A percentile compares a stretch with the other conserved stretches of the same genome.
Evolutionary conservation across 2,888 invertebrate genomes (phyloP).

Genomic region (Hofmannophila pseudospretella): DNA sequence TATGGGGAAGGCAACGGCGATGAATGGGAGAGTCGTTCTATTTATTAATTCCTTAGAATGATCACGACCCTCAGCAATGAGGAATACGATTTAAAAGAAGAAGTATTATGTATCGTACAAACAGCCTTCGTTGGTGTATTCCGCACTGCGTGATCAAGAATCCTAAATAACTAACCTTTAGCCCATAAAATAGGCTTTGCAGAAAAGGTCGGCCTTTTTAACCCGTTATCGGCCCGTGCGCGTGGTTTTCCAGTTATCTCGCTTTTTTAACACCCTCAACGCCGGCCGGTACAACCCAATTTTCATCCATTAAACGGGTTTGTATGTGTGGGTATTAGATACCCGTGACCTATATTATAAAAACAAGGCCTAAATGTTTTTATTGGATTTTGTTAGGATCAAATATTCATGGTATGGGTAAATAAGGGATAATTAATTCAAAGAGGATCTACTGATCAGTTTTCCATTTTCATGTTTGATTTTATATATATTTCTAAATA

Average conservation of each 20-base stretch:
- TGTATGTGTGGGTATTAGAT: background rate
- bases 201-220: conserved; percentile 10
- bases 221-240: conserved; percentile 9
- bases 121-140: background rate
- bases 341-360: background rate
- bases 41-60: too few relatives aligned
- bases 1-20: too few relatives aligned
- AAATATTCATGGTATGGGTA: too few relatives aligned
- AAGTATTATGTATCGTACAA: background rate
- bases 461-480: too few relatives aligned
- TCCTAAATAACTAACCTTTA: conserved; percentile 9
- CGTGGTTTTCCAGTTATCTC: conserved; percentile 3
- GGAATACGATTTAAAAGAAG: too few relatives aligned
- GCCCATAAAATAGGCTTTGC: conserved; percentile 12
- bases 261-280: conserved; percentile 7
- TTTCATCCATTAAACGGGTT: conserved; percentile 8
- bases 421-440: too few relatives aligned
- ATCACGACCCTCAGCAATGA: too few relatives aligned
- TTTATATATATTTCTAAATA: too few relatives aligned
- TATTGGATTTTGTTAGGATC: background rate
- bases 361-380: background rate
- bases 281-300: background rate
- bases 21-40: too few relatives aligned
- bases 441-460: too few relatives aligned
- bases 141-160: conserved; percentile 3